phyloP scores from a whole-genome alignment of 2,113 vertebrate species.

The Illadopsis cleaveri region DNA sequence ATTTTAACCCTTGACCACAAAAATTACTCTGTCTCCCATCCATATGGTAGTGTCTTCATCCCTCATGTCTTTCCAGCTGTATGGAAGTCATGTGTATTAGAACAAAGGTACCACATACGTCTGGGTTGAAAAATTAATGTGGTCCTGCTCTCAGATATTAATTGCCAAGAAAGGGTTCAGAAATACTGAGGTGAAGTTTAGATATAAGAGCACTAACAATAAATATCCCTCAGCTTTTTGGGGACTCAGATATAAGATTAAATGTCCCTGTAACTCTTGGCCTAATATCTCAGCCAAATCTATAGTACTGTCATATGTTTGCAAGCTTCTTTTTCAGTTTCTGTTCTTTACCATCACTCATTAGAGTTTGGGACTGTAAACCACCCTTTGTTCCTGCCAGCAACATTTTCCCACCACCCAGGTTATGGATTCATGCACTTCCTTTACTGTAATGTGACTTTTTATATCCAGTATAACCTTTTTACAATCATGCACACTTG shows the following conservation, averaged over 20 bases:
- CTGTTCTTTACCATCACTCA: background rate
- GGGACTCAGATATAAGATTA: background rate
- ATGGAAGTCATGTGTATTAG: background rate
- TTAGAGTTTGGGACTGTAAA: background rate
- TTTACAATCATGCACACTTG: background rate
- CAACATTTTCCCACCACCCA: background rate
- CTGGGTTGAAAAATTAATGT: slow-evolving; percentile 21
- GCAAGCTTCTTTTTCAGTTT: background rate
- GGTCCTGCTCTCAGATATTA: background rate
- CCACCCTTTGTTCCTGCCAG: background rate
- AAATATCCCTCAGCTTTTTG: slow-evolving; percentile 27
- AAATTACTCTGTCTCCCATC: background rate
- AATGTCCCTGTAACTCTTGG: background rate
- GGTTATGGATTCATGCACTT: slow-evolving; percentile 22
- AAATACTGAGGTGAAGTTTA: slow-evolving; percentile 13
- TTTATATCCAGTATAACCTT: slow-evolving; percentile 1
- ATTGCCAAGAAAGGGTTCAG: background rate
- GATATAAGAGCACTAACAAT: background rate
- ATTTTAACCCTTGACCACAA: background rate
- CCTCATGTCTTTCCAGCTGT: background rate
- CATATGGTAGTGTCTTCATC: background rate
- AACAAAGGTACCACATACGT: background rate
- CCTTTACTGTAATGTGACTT: background rate
- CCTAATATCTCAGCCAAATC: slow-evolving; percentile 2
- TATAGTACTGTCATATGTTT: background rate